Conservation (phyloP, 2,797 vertebrate species). For the Synanceia verrucosa region DNA sequence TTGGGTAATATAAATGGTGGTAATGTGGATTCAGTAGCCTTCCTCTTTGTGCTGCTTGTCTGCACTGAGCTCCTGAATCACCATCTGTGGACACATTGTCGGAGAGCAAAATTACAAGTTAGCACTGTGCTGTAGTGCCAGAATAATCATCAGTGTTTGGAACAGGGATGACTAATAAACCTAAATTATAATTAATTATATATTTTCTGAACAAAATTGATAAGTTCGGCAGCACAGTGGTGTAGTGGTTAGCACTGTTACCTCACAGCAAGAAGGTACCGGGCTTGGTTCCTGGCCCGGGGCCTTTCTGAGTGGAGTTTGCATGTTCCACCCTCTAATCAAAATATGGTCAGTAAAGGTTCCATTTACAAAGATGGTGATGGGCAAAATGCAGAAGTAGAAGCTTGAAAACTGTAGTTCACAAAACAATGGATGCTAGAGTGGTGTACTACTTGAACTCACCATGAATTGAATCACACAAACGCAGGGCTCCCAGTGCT, state of each 20-base stretch:
- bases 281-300: too few relatives aligned
- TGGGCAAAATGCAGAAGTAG: neutral
- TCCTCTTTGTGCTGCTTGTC: constrained; percentile 42
- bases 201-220: neutral
- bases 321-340: neutral
- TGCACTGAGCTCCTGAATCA: constrained; percentile 25
- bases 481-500: too few relatives aligned
- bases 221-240: too few relatives aligned
- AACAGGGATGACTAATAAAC: neutral
- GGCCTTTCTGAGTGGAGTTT: too few relatives aligned
- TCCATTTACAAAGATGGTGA: neutral
- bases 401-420: neutral
- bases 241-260: too few relatives aligned
- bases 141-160: constrained; percentile 14
- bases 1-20: constrained; percentile 37
- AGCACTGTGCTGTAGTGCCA: neutral
- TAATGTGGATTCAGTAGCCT: constrained; percentile 52
- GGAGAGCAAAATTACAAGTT: constrained; percentile 20
- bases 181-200: neutral
- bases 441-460: too few relatives aligned
- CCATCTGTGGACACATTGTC: constrained; percentile 23
- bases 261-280: too few relatives aligned
- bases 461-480: too few relatives aligned
- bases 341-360: neutral
- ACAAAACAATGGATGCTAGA: neutral